Base-by-base conservation (phyloP, 1,140 invertebrate species). In the Formica exsecta region DNA sequence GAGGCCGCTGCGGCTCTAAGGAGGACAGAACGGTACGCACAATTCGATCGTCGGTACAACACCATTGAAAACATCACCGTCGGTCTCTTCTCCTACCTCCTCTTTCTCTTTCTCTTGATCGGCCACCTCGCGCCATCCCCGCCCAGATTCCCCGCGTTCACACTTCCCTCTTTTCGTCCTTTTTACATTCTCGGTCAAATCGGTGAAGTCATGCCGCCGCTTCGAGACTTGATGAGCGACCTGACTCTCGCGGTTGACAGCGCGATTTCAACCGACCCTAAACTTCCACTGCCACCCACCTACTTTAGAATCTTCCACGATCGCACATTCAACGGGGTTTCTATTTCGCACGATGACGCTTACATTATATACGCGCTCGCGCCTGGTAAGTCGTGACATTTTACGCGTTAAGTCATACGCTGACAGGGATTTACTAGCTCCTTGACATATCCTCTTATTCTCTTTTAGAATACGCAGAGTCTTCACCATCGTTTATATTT, bases 1-100 rank as follows among this genome's bases (percentile, higher is more conserved):
- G 87, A 90, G 89, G 77, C 90, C 89, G 79, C 85, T 86, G 79
- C 87, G 84, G 92, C 48, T 92, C 92, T 94, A 95, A 95, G 94
- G 94, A 95, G 94, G 94, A 95, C 95, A 95, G 94, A 95, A 95
- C 95, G 94, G 95, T 95, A 95, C 95, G 94, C 94, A 95, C 92
- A 93, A 93, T 92, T 91, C 91, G 94, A 95, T 95, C 92, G 94
- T 92, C 92, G 92, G 92, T 94, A 94, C 92, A 92, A 94, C 94
- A 94, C 94, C 92, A 94, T 94, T 95, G 92, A 93, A 94, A 94
- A 93, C 92, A 93, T 92, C 92, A 92, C 91, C 90, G 91, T 86
- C 85, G 89, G 79, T 79, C 54, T 81, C 51, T 41, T 59, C 65
- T 81, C 51, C 51, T 59, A 36, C 41, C 48, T 16, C 41, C 75